Evolutionary conservation across 2,797 vertebrate species (phyloP).

Genomic region (Aeoliscus strigatus): DNA sequence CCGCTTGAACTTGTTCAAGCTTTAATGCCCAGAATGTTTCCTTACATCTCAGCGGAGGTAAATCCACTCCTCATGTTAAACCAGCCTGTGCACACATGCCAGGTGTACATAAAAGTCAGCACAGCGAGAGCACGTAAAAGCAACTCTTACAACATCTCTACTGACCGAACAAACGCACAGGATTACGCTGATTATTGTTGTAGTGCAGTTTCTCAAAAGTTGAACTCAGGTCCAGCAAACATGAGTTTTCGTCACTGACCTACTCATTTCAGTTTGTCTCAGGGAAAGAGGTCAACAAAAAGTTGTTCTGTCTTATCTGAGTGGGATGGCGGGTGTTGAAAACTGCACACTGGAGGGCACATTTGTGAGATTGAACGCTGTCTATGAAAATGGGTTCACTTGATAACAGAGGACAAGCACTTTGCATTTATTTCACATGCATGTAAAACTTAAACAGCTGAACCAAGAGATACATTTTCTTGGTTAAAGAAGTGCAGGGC

Average conservation of each 20-base stretch:
- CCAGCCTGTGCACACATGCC: conserved; percentile 4
- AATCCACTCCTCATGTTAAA: conserved; percentile 33
- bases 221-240: conserved; percentile 21
- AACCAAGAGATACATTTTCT: conserved; percentile 17
- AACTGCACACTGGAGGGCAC: too few relatives aligned
- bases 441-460: too few relatives aligned
- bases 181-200: conserved; percentile 53
- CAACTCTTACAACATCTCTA: conserved; percentile 30
- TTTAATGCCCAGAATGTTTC: conserved; percentile 21
- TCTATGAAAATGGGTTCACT: too few relatives aligned
- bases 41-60: conserved; percentile 29
- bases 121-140: conserved; percentile 11
- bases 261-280: background rate
- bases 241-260: conserved; percentile 5
- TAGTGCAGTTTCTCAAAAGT: conserved; percentile 14
- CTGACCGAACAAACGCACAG: conserved; percentile 49
- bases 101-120: conserved; percentile 1
- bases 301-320: too few relatives aligned
- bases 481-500: conserved; percentile 1
- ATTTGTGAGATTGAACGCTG: too few relatives aligned
- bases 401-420: too few relatives aligned
- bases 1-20: conserved; percentile 1
- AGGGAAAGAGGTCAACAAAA: too few relatives aligned
- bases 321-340: too few relatives aligned
- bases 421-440: too few relatives aligned